Evolutionary conservation across 2,888 invertebrate species (phyloP).

Genomic region (Gnatocerus cornutus): DNA sequence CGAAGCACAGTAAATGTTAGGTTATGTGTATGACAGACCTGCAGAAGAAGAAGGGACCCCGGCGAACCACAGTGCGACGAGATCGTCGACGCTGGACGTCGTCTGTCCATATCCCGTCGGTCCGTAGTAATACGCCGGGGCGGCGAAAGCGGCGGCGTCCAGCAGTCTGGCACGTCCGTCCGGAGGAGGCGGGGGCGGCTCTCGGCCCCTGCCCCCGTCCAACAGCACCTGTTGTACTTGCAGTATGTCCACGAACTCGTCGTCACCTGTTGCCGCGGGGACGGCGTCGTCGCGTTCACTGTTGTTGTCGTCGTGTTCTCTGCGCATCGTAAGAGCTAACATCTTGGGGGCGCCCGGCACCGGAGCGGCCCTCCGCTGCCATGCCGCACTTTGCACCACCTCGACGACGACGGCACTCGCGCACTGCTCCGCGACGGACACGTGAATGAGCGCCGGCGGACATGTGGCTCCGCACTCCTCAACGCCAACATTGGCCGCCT

Average conservation of each 20-base stretch:
- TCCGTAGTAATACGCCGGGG: slow-evolving; percentile 61
- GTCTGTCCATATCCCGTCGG: slow-evolving; percentile 54
- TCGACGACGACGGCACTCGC: slow-evolving; percentile 68
- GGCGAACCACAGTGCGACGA: slow-evolving; percentile 84
- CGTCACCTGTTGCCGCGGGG: slow-evolving; percentile 60
- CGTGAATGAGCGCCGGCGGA: slow-evolving; percentile 52
- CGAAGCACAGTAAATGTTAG: slow-evolving; percentile 30
- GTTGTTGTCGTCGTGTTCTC: slow-evolving; percentile 76
- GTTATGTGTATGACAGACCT: slow-evolving; percentile 62
- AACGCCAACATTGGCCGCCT: slow-evolving; percentile 60
- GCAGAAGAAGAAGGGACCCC: slow-evolving; percentile 72
- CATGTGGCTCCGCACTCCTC: slow-evolving; percentile 67
- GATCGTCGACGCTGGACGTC: slow-evolving; percentile 80
- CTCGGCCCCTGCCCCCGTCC: slow-evolving; percentile 57
- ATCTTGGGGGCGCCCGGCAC: slow-evolving; percentile 74
- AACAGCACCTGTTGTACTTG: slow-evolving; percentile 86
- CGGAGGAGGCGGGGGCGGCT: slow-evolving; percentile 49
- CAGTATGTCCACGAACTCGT: slow-evolving; percentile 89
- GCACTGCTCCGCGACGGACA: slow-evolving; percentile 66
- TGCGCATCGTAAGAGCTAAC: slow-evolving; percentile 81
- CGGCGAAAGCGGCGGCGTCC: slow-evolving; percentile 65
- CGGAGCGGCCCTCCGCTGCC: slow-evolving; percentile 71
- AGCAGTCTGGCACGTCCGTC: slow-evolving; percentile 58
- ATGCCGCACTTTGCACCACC: slow-evolving; percentile 72
- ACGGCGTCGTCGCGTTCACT: slow-evolving; percentile 59